phyloP scores from a whole-genome alignment of 2,113 vertebrate species.

The Petaurus breviceps region DNA sequence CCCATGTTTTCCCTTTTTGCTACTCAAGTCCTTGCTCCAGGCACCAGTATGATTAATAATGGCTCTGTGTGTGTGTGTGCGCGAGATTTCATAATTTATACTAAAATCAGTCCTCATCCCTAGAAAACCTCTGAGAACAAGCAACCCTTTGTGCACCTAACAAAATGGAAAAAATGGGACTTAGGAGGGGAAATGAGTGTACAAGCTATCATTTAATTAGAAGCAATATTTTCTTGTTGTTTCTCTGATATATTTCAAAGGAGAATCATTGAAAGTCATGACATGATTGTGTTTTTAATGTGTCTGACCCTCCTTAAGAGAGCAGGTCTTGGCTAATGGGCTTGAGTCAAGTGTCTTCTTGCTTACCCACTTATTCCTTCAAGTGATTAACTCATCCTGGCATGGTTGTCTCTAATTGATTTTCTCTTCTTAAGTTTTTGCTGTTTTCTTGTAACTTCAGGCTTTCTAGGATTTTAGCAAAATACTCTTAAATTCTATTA shows the following conservation, averaged over 20 bases:
- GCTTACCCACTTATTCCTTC: neutral
- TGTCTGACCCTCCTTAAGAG: neutral
- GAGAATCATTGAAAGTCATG: neutral
- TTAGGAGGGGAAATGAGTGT: neutral
- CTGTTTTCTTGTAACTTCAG: constrained; percentile 55
- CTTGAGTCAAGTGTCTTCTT: neutral
- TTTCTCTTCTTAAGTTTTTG: constrained; percentile 43
- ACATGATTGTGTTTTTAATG: neutral
- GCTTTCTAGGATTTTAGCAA: constrained; percentile 65
- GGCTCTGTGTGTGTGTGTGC: neutral
- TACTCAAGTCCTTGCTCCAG: neutral
- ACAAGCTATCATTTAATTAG: neutral
- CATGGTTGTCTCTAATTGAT: neutral
- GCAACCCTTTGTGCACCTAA: neutral
- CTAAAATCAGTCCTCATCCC: neutral
- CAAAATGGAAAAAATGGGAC: neutral
- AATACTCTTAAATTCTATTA: constrained; percentile 57
- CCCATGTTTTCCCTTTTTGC: neutral
- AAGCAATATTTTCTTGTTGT: neutral
- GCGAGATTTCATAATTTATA: neutral
- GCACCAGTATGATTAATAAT: neutral
- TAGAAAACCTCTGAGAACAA: neutral
- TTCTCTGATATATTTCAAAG: neutral
- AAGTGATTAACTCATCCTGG: constrained; percentile 45
- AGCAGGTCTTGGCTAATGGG: neutral